Conservation (phyloP, 2,113 vertebrate genomes). For the Procavia capensis region DNA sequence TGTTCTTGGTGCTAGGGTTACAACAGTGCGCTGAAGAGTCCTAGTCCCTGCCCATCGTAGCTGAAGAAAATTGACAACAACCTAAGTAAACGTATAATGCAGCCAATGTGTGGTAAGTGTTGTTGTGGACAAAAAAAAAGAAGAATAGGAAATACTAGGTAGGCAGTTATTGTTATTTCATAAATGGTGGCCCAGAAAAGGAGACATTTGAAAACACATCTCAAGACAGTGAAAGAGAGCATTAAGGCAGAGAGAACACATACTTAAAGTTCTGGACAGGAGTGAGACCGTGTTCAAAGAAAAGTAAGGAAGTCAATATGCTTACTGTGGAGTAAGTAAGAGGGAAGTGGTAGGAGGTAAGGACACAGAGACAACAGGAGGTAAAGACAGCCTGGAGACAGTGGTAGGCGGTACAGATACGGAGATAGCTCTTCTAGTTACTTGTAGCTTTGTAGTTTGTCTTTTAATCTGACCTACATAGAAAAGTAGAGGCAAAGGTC, state of each 20-base stretch:
- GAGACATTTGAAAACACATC: neutral
- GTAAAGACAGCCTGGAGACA: too few species aligned
- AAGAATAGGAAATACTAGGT: neutral
- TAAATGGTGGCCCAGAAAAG: neutral
- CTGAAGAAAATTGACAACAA: neutral
- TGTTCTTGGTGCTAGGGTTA: neutral
- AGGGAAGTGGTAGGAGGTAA: neutral
- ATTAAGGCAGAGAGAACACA: neutral
- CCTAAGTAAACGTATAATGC: neutral
- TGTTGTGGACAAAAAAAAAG: neutral
- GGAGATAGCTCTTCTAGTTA: neutral
- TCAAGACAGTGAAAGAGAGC: neutral
- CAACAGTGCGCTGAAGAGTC: neutral
- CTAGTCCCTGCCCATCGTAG: neutral
- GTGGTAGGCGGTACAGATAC: neutral
- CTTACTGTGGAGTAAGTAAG: neutral
- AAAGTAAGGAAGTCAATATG: neutral
- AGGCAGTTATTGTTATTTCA: neutral
- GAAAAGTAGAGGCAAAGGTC: neutral
- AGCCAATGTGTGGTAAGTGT: neutral
- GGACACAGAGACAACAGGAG: neutral
- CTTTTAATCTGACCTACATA: neutral
- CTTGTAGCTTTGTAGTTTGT: neutral
- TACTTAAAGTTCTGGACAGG: neutral
- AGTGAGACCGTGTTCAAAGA: neutral